Conservation (phyloP, 1,140 invertebrate genomes). For the Tetramorium parvispinum region DNA sequence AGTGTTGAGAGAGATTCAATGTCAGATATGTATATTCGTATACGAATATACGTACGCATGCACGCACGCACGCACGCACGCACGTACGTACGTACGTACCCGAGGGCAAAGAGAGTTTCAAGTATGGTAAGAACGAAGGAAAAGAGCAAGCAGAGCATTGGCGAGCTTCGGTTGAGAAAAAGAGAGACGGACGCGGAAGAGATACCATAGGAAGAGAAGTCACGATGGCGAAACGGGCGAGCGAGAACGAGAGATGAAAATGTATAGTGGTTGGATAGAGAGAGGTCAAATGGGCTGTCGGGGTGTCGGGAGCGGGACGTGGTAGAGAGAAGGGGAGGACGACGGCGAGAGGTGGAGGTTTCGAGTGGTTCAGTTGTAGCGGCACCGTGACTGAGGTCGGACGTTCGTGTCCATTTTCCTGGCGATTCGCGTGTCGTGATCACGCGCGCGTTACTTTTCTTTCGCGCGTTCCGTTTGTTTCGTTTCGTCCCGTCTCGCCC, state of each 20-base stretch:
- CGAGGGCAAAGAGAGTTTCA: slow-evolving; percentile 16
- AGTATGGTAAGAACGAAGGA: slow-evolving; percentile 10
- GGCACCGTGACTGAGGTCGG: slow-evolving; percentile 79
- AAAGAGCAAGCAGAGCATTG: background rate
- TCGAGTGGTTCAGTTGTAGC: slow-evolving; percentile 83
- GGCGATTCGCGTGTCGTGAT: slow-evolving; percentile 38
- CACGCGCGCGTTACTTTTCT: slow-evolving; percentile 25
- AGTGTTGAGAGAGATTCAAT: background rate
- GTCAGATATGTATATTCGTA: background rate
- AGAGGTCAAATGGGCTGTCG: slow-evolving; percentile 41
- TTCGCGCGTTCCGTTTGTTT: background rate
- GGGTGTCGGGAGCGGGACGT: slow-evolving; percentile 60
- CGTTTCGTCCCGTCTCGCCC: background rate
- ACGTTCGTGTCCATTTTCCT: slow-evolving; percentile 63
- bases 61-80: background rate
- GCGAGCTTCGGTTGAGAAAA: background rate
- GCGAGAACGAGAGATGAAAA: slow-evolving; percentile 49
- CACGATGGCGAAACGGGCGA: slow-evolving; percentile 45
- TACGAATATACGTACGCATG: background rate
- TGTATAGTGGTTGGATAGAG: slow-evolving; percentile 30
- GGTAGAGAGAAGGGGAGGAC: slow-evolving; percentile 72
- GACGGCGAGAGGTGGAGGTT: slow-evolving; percentile 78
- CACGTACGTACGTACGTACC: background rate
- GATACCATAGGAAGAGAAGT: background rate
- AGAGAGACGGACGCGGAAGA: slow-evolving; percentile 15